phyloP scores from a whole-genome alignment of 2,888 invertebrate genomes.

The Hetaerina titia region DNA sequence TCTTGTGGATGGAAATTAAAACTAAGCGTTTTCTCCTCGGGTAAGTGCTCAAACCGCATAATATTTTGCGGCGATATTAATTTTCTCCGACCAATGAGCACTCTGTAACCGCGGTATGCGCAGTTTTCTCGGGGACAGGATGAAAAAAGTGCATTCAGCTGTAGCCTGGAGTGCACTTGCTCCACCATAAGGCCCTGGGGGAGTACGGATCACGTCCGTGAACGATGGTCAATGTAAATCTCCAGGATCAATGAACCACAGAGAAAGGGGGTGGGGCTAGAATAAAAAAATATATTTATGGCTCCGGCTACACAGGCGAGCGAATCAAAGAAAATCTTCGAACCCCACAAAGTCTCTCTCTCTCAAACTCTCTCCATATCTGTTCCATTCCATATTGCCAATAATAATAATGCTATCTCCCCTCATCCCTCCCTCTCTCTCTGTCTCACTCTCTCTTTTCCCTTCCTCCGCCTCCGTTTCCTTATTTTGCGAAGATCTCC shows the following conservation, averaged over 20 bases:
- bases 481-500: slow-evolving; percentile 37
- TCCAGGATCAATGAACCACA: slow-evolving; percentile 25
- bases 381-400: neutral
- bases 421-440: slow-evolving; percentile 31
- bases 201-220: neutral
- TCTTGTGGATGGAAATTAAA: neutral
- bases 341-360: neutral
- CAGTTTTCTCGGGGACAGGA: neutral
- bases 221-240: slow-evolving; percentile 32
- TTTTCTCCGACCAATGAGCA: neutral
- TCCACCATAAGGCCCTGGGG: neutral
- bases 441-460: neutral
- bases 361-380: neutral
- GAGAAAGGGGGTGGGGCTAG: neutral
- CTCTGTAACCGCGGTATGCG: slow-evolving; percentile 12
- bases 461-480: neutral
- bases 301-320: neutral
- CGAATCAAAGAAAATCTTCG: neutral
- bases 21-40: neutral
- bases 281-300: neutral
- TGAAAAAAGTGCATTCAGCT: neutral
- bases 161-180: neutral
- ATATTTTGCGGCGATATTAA: slow-evolving; percentile 11
- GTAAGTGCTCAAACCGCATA: neutral
- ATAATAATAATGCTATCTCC: slow-evolving; percentile 28